Evolutionary conservation across 2,888 invertebrate genomes (phyloP).

Genomic region (Rhabditoides inermis): DNA sequence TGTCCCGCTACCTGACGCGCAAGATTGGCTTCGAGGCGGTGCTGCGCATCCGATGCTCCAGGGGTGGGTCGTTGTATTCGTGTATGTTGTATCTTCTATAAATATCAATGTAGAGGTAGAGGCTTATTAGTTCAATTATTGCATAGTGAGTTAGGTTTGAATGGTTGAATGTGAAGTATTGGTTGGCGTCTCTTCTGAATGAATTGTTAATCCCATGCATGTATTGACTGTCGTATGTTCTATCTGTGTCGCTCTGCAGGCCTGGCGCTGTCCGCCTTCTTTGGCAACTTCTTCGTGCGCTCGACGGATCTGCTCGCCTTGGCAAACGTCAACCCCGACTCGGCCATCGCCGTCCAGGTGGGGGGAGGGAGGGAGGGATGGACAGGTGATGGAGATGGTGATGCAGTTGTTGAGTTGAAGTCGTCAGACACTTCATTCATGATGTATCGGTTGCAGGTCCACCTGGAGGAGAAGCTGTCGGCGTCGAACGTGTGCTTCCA

Average conservation of each 20-base stretch:
- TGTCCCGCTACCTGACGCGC: conserved; percentile 80
- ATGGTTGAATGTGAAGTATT: no score
- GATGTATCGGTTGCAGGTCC: conserved; percentile 12
- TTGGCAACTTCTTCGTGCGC: conserved; percentile 97
- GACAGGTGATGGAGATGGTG: conserved; percentile 53
- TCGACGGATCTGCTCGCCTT: conserved; percentile 89
- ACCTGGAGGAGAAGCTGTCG: conserved; percentile 80
- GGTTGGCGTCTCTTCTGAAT: no score
- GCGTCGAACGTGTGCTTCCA: conserved; percentile 89
- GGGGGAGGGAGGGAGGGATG: no score
- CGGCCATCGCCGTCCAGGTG: conserved; percentile 93
- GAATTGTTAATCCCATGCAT: no score
- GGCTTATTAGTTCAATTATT: neutral
- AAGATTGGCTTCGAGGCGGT: conserved; percentile 99
- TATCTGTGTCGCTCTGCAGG: conserved; percentile 60
- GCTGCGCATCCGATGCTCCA: conserved; percentile 85
- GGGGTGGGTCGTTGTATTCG: conserved; percentile 64
- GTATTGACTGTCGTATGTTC: no score
- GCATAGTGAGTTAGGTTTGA: neutral
- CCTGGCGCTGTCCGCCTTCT: conserved; percentile 89
- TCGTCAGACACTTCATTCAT: no score
- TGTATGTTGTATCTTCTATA: no score
- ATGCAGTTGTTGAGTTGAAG: no score
- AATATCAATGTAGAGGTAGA: no score
- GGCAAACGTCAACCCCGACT: conserved; percentile 94